Conservation (phyloP, 2,113 vertebrate species). For the Apteryx owenii region DNA sequence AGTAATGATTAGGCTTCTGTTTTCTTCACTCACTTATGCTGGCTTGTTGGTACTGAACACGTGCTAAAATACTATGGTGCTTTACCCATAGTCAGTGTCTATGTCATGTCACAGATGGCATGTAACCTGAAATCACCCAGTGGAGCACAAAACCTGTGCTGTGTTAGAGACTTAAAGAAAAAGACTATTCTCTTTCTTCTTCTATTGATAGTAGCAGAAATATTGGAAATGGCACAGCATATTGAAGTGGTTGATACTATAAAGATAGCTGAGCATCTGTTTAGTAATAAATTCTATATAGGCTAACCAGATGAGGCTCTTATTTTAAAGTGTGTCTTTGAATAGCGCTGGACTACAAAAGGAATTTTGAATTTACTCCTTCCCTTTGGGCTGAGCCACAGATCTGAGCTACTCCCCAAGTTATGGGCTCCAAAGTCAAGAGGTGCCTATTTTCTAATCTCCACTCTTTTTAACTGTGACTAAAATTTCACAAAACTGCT, state of each 20-base stretch:
- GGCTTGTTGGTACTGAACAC: slow-evolving; percentile 53
- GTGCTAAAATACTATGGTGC: slow-evolving; percentile 36
- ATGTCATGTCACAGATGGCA: slow-evolving; percentile 21
- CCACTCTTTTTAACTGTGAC: not conserved
- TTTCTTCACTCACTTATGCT: slow-evolving; percentile 41
- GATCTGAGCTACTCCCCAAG: not conserved
- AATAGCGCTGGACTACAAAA: not conserved
- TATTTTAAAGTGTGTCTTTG: slow-evolving; percentile 11
- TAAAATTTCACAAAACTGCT: not conserved
- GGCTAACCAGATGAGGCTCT: not conserved
- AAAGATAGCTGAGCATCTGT: not conserved
- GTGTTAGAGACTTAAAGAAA: not conserved
- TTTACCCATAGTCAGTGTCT: slow-evolving; percentile 23
- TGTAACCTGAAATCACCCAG: slow-evolving; percentile 57
- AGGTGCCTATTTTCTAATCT: slow-evolving; percentile 41
- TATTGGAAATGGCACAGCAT: not conserved
- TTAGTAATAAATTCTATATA: not conserved
- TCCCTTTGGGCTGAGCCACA: not conserved
- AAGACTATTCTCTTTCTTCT: not conserved
- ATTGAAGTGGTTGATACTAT: not conserved
- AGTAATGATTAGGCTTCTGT: slow-evolving; percentile 74
- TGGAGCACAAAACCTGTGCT: not conserved
- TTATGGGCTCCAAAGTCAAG: slow-evolving; percentile 40
- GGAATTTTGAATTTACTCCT: not conserved
- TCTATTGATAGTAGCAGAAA: not conserved